Conservation (phyloP, 2,113 vertebrate genomes). For the Tauraco erythrolophus region DNA sequence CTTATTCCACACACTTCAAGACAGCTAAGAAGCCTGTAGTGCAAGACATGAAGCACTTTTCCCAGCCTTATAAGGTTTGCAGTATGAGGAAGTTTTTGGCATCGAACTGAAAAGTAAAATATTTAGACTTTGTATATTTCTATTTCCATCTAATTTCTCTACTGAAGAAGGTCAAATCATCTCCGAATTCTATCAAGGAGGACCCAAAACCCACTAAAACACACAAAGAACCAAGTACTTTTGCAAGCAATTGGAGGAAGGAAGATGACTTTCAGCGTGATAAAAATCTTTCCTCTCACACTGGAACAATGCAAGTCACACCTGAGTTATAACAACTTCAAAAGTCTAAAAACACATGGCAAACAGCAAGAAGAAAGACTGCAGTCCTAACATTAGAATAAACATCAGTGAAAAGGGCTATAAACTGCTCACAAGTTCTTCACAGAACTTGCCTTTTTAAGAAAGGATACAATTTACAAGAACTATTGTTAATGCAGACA, state of each 20-base stretch:
- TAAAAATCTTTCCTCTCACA: background rate
- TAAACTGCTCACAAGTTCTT: background rate
- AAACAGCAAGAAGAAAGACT: background rate
- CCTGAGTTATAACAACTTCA: background rate
- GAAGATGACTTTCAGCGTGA: background rate
- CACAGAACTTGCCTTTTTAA: background rate
- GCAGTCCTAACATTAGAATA: background rate
- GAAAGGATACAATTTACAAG: background rate
- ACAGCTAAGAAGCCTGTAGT: background rate
- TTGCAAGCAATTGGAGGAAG: background rate
- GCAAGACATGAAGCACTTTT: background rate
- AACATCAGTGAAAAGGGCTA: background rate
- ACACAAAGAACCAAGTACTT: background rate
- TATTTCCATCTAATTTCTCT: background rate
- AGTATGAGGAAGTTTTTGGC: background rate
- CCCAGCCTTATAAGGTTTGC: background rate
- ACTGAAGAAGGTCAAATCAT: background rate
- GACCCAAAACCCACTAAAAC: background rate
- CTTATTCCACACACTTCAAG: background rate
- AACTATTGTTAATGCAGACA: background rate
- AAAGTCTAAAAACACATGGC: background rate
- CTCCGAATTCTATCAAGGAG: background rate
- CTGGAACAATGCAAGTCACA: background rate
- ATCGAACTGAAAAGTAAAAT: background rate
- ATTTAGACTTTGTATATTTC: background rate